Conservation (phyloP, 2,797 vertebrate species). For the Siniperca scherzeri region DNA sequence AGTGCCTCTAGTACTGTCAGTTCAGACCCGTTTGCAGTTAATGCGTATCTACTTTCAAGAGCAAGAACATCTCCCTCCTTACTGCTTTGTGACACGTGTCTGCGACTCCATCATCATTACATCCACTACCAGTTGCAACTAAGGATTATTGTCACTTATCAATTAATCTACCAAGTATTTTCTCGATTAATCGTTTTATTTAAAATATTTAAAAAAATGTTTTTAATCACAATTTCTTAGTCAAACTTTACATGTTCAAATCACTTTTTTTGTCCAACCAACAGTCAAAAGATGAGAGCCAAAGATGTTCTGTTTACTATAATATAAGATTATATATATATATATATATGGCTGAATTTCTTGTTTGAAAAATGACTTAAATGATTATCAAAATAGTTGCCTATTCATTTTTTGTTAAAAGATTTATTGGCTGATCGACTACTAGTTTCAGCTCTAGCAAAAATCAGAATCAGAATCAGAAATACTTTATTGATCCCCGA, state of each 20-base stretch:
- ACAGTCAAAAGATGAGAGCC: too few relatives aligned
- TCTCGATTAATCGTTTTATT: too few relatives aligned
- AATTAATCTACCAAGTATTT: too few relatives aligned
- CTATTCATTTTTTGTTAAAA: background rate
- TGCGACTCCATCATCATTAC: background rate
- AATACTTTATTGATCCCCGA: too few relatives aligned
- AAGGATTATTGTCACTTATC: background rate
- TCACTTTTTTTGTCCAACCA: too few relatives aligned
- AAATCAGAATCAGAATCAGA: too few relatives aligned
- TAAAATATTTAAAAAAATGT: too few relatives aligned
- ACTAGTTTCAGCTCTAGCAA: background rate
- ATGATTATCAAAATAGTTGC: background rate
- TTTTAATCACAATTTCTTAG: background rate
- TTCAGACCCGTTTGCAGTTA: conserved; percentile 10
- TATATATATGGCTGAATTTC: too few relatives aligned
- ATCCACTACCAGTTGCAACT: background rate
- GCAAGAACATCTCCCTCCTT: background rate
- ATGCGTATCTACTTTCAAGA: conserved; percentile 15
- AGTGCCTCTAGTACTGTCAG: conserved; percentile 26
- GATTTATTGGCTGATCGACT: background rate
- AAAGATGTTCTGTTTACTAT: too few relatives aligned
- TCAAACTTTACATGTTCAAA: background rate
- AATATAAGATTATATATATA: background rate
- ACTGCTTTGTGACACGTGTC: conserved; percentile 12
- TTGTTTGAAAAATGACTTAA: background rate